These are phyloP conservation scores for Scaeva pyrastri DNA, from an alignment of 2,888 invertebrate genomes.

Conservation along the genomic window DNA sequence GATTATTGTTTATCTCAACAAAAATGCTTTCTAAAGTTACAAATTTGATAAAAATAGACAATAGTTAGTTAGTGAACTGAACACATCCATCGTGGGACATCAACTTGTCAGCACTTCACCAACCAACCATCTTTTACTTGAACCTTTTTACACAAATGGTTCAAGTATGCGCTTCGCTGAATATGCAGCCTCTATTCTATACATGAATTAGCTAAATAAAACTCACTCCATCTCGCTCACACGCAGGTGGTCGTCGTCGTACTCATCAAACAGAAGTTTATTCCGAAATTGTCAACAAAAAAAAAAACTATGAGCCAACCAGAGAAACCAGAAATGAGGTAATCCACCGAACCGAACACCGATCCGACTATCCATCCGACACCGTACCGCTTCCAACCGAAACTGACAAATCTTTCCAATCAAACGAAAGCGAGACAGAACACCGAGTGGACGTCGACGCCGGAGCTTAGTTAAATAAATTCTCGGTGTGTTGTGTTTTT, in stretches of 20 bases:
- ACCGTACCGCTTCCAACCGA: constrained; percentile 21
- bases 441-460: constrained; percentile 68
- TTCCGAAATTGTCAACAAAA: constrained; percentile 61
- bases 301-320: constrained; percentile 19
- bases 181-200: constrained; percentile 55
- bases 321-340: constrained; percentile 61
- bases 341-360: no score
- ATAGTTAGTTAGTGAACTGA: no score
- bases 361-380: no score
- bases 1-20: no score
- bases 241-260: constrained; percentile 63
- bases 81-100: not conserved
- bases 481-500: constrained; percentile 68
- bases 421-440: constrained; percentile 70
- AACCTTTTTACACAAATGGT: constrained; percentile 34
- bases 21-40: no score
- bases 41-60: no score
- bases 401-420: constrained; percentile 19
- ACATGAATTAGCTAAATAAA: constrained; percentile 40
- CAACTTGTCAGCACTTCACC: constrained; percentile 15
- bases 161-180: constrained; percentile 34
- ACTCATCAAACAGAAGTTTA: constrained; percentile 36
- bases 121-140: not conserved
- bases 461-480: constrained; percentile 55
- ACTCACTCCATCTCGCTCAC: constrained; percentile 1